A percentile compares a stretch with the other conserved stretches of the same genome.
phyloP scores from a whole-genome alignment of 1,140 invertebrate genomes.

The Drosophila mojavensis region DNA sequence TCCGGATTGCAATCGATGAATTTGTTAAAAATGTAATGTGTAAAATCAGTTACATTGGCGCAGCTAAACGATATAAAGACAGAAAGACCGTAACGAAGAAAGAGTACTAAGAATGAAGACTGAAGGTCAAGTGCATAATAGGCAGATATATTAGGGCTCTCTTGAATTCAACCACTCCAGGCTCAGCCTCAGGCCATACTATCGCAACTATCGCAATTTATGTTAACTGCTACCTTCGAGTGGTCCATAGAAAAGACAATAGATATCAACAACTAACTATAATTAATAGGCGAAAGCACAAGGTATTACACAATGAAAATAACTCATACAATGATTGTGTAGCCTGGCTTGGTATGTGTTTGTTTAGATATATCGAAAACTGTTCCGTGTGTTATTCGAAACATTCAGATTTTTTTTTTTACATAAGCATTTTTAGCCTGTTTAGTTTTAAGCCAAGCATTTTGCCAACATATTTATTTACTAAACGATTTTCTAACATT shows the following conservation, averaged over 20 bases:
- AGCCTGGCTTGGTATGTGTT: slow-evolving; percentile 2
- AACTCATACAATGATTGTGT: neutral
- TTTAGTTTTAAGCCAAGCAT: slow-evolving; percentile 57
- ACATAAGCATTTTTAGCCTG: slow-evolving; percentile 53
- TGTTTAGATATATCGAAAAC: slow-evolving; percentile 24
- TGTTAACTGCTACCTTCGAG: slow-evolving; percentile 37
- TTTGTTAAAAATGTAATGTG: slow-evolving; percentile 63
- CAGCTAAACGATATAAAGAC: slow-evolving; percentile 8
- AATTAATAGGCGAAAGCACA: slow-evolving; percentile 20
- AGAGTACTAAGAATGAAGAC: slow-evolving; percentile 70
- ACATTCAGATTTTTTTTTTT: slow-evolving; percentile 62
- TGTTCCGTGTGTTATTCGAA: slow-evolving; percentile 42
- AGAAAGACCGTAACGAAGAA: slow-evolving; percentile 22
- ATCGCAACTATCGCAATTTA: slow-evolving; percentile 7
- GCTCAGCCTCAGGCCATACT: slow-evolving; percentile 31
- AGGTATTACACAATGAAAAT: neutral
- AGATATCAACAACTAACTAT: slow-evolving; percentile 52
- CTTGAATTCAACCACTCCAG: slow-evolving; percentile 41
- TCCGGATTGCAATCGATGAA: slow-evolving; percentile 51
- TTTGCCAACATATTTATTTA: slow-evolving; percentile 71
- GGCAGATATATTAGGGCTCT: slow-evolving; percentile 45
- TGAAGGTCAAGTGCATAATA: slow-evolving; percentile 73
- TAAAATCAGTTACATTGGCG: slow-evolving; percentile 19
- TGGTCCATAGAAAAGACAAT: slow-evolving; percentile 76
- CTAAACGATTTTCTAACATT: slow-evolving; percentile 28